phyloP scores from a whole-genome alignment of 2,113 vertebrate species.

The Anoura caudifer region DNA sequence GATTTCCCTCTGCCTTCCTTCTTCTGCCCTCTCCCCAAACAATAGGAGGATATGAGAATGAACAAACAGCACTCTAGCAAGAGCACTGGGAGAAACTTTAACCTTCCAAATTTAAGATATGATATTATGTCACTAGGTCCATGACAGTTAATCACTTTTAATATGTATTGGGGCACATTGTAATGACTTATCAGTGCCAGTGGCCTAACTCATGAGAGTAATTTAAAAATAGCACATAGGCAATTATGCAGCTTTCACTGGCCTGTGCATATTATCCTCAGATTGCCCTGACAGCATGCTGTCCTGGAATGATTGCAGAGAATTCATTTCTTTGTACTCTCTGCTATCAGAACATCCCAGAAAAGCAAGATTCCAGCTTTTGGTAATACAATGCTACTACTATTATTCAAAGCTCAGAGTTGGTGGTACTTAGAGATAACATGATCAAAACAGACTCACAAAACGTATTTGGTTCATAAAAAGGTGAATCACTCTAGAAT shows the following conservation, averaged over 20 bases:
- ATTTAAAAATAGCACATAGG: slow-evolving; percentile 60
- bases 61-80: not conserved
- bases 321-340: slow-evolving; percentile 2
- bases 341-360: not conserved
- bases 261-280: not conserved
- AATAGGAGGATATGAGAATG: not conserved
- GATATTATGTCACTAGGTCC: not conserved
- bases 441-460: not conserved
- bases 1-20: not conserved
- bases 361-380: not conserved
- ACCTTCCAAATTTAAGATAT: not conserved
- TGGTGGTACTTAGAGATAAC: not conserved
- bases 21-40: not conserved
- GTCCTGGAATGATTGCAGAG: slow-evolving; percentile 32
- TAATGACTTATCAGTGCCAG: not conserved
- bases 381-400: not conserved
- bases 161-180: not conserved
- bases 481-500: not conserved
- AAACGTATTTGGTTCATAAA: slow-evolving; percentile 23
- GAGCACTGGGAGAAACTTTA: not conserved
- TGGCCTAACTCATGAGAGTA: not conserved
- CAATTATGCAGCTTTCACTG: slow-evolving; percentile 32
- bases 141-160: slow-evolving; percentile 46
- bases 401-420: not conserved
- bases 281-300: not conserved